These are phyloP conservation scores for Siderastrea siderea DNA, from an alignment of 92 coral and sea anemone genomes.

Conservation along the genomic window DNA sequence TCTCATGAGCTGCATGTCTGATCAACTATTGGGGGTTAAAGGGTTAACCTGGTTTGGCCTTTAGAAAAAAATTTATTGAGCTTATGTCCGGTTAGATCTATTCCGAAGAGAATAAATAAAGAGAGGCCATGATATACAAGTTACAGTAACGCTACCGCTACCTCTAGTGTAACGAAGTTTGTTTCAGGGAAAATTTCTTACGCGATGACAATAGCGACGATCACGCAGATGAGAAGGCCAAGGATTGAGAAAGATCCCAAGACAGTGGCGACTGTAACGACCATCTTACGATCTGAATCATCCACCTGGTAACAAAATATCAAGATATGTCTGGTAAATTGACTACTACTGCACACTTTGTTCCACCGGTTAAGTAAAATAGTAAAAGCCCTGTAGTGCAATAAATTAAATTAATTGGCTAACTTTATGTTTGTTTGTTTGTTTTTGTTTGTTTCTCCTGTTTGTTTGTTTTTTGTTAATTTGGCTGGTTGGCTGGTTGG, in stretches of 20 bases:
- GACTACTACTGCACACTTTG: not conserved
- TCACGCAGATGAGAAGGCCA: slow-evolving; percentile 69
- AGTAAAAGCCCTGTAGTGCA: too few species aligned
- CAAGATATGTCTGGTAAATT: not conserved
- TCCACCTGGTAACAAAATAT: slow-evolving; percentile 62
- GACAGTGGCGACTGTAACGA: slow-evolving; percentile 85
- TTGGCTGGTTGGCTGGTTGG: not conserved
- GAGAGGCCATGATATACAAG: too few species aligned
- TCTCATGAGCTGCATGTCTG: too few species aligned
- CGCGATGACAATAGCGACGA: slow-evolving; percentile 78
- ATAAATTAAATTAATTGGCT: too few species aligned
- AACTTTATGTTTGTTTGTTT: not conserved
- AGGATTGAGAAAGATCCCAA: slow-evolving; percentile 80
- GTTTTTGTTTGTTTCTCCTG: not conserved
- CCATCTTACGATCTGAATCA: slow-evolving; percentile 73
- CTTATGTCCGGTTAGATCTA: too few species aligned
- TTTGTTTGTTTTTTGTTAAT: not conserved
- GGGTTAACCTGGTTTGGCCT: not conserved
- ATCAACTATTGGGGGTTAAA: too few species aligned
- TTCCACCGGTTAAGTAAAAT: not conserved
- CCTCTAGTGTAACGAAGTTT: too few species aligned
- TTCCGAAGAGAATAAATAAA: too few species aligned
- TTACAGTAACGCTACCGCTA: too few species aligned
- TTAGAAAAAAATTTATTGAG: too few species aligned
- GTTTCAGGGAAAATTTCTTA: slow-evolving; percentile 9